Evolutionary conservation across 2,113 vertebrate genomes (phyloP), one percentile per base, ranked within the genome.

Genomic region (Austrofundulus limnaeus): DNA sequence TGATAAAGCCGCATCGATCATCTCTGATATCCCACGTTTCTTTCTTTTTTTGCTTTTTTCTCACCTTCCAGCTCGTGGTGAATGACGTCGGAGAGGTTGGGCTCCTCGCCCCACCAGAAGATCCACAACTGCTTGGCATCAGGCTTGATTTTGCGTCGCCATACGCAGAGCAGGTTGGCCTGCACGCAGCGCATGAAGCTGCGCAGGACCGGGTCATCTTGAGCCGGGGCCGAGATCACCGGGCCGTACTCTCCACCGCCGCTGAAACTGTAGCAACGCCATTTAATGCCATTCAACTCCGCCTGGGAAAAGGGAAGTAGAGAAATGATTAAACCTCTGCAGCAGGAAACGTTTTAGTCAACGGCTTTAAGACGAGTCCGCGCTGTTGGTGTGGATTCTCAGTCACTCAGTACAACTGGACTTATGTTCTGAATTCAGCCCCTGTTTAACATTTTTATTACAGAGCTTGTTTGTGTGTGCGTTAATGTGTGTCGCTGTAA

Each of bases 31-130:
- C 38, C 24, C 39, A n/a, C 19, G 13, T 58, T 45, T 41, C 34
- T 47, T 11, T 41, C 45, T 4, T 38, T 72, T 95, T 58, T 45
- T 41, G 25, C 43, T 11, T 41, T 43, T 4, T 38, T 72, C 95
- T 96, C 90, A 98, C 97, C 94, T 92, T 96, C 94, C 64, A 99
- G 93, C 75, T 99, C 96, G 0, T 93, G 95, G 89, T 99, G 97
- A 83, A 99, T 99, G 82, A 98, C 93, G 54, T 96, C 94, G 1
- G 91, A 90, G 16, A 99, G 93, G 80, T 96, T 96, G 57, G 96
- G 96, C 61, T 98, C 95, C 0, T 98, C 97, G 9, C 97, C 96
- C 96, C 97, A 99, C 97, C 97, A 99, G 93, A 98, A 99, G 90
- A 99, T 96, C 97, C 97, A 99, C 24, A 99, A 92, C 58, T 98